Evolutionary conservation across 2,113 vertebrate genomes (phyloP).

Genomic region (Mastomys natalensis): DNA sequence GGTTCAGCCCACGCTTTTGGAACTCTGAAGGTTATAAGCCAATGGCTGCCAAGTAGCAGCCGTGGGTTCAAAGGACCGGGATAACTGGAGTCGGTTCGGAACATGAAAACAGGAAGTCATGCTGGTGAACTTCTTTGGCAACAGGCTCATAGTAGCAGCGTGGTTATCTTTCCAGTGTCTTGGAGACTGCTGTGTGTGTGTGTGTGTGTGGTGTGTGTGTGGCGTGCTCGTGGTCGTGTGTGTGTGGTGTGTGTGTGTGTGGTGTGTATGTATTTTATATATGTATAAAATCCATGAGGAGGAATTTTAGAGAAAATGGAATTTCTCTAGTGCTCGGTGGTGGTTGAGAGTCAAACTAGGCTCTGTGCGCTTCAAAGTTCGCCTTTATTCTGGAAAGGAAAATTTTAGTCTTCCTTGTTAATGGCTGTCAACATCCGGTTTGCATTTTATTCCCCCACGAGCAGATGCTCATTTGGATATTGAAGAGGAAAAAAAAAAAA

Average conservation of each 20-base stretch:
- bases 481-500: not conserved
- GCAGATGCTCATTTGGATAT: not conserved
- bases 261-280: no score
- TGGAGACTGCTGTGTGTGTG: not conserved
- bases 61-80: not conserved
- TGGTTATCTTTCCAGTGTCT: not conserved
- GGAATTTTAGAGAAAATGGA: not conserved
- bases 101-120: rapidly evolving
- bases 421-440: not conserved
- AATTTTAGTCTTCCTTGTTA: not conserved
- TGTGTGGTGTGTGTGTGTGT: no score
- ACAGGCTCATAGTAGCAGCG: not conserved
- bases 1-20: not conserved
- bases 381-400: not conserved
- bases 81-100: not conserved
- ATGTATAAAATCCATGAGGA: not conserved
- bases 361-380: not conserved
- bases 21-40: not conserved
- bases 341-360: not conserved
- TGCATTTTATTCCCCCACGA: not conserved
- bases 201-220: no score
- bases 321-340: not conserved
- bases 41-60: not conserved
- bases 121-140: rapidly evolving
- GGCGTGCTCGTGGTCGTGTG: no score